Base-by-base conservation (phyloP, 2,888 invertebrate species). In the Plemyria rubiginata region DNA sequence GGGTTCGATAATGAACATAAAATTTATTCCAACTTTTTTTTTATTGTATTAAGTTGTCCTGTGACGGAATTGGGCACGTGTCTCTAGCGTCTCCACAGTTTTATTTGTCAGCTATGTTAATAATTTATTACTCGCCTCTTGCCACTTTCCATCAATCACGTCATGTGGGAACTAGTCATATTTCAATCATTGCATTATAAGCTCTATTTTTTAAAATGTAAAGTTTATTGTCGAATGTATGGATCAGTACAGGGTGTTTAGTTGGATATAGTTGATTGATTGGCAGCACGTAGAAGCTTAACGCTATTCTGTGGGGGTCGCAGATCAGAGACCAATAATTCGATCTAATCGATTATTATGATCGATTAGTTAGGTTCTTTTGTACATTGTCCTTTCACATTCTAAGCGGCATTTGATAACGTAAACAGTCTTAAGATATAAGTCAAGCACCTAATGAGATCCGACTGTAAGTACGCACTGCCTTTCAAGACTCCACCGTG, bases 231-330 rank as follows among this genome's bases (percentile, higher is more conserved):
- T 84, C 16, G 28, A 4, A 46, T 54, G 48, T 56, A 55, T 72
- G 68, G 73, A 77, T 77, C 76, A 78, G 78, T 80, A 38, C 78
- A 77, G 74, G 76, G 82, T 82, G 79, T 86, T 88, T 84, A 86
- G 84, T 68, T 66, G 85, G 86, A 86, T 88, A 84, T 81, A 71
- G 76, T 81, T 90, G 91, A 90, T 91, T 85, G 91, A 90, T 90
- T 81, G 88, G 83, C 82, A 80, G 72, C 78, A 80, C 28, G 36
- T 48, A 52, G 36, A 55, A 32, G 41, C 52, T 55, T 9, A 5
- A 22, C 8, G 12, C 3, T 60, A 28, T 2, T 48, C 45, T 54
- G 40, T 40, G 32, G 72, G 77, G 87, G 85, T 86, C 85, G 81
- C 82, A 82, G 88, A 89, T 88, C 89, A 86, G 80, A 75, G 77